Percentiles rank a stretch among this genome's conserved stretches.
These are phyloP conservation scores for Caenorhabditis briggsae DNA, from an alignment of 1,140 invertebrate genomes.

Conservation along the genomic window DNA sequence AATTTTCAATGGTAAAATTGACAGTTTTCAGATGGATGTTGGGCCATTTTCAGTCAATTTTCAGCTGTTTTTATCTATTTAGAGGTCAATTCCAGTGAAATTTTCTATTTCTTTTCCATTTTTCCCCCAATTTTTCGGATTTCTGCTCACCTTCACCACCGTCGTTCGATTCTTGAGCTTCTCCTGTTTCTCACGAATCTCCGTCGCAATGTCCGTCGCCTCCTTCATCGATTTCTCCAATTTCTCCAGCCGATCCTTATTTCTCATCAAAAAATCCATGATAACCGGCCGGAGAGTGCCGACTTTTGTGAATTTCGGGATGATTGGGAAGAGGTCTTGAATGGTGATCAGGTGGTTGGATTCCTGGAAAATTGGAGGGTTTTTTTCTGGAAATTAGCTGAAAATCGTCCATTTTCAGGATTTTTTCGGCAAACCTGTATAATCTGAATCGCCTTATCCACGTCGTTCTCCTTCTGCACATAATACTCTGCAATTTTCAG, in stretches of 20 bases:
- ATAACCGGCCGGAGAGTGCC: conserved; percentile 82
- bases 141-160: too few species aligned
- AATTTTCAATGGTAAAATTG: background rate
- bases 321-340: conserved; percentile 94
- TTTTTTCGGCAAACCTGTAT: conserved; percentile 78
- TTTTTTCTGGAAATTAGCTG: too few species aligned
- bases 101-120: background rate
- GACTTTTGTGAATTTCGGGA: conserved; percentile 96
- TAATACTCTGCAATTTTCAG: conserved; percentile 85
- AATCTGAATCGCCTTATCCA: conserved; percentile 78
- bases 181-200: conserved; percentile 87
- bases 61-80: too few species aligned
- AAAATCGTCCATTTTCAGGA: too few species aligned
- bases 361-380: conserved; percentile 81
- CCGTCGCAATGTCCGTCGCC: conserved; percentile 88
- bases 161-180: background rate
- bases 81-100: background rate
- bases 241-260: conserved; percentile 81
- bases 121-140: background rate
- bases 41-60: background rate
- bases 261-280: conserved; percentile 26
- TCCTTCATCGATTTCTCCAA: conserved; percentile 93
- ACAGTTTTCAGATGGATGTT: background rate
- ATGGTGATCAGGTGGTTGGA: conserved; percentile 89
- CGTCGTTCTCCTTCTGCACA: conserved; percentile 46